Evolutionary conservation across 30 jellyfish, hydroid and myxozoan species (phyloP).

Genomic region (Euphysa ruthae): DNA sequence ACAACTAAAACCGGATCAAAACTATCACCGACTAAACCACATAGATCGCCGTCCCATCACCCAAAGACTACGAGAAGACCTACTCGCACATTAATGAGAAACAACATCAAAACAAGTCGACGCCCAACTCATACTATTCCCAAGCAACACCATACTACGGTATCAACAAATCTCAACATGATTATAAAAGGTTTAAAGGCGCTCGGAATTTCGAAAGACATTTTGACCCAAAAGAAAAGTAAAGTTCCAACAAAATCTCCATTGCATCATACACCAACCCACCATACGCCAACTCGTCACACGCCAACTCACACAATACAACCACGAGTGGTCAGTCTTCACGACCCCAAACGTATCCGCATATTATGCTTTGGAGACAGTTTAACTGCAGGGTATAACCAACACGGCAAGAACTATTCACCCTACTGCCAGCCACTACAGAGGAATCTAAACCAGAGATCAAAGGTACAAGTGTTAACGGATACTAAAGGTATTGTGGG

Average conservation of each 20-base stretch:
- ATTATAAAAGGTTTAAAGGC: slow-evolving; percentile 76
- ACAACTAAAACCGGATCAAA: slow-evolving; percentile 10
- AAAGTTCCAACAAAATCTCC: slow-evolving; percentile 29
- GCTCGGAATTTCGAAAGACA: slow-evolving; percentile 38
- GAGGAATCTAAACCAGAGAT: slow-evolving; percentile 21
- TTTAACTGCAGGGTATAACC: slow-evolving; percentile 87
- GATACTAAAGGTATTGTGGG: slow-evolving; percentile 93
- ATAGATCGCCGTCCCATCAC: slow-evolving; percentile 3
- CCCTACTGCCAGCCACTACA: slow-evolving; percentile 74
- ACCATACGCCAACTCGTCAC: no score
- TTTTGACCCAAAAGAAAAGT: not conserved
- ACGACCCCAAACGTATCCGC: slow-evolving; percentile 50
- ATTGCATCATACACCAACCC: slow-evolving; percentile 9
- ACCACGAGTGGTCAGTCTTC: slow-evolving; percentile 64
- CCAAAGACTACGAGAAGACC: not conserved
- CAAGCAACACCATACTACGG: slow-evolving; percentile 10
- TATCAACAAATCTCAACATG: slow-evolving; percentile 42
- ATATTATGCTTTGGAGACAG: slow-evolving; percentile 93
- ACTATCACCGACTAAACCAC: slow-evolving; percentile 6
- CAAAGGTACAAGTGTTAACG: slow-evolving; percentile 39
- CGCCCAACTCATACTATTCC: slow-evolving; percentile 27
- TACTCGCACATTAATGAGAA: slow-evolving; percentile 10
- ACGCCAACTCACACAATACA: slow-evolving; percentile 1
- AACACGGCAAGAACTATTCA: slow-evolving; percentile 75
- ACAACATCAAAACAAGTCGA: slow-evolving; percentile 27